A percentile compares a stretch with the other conserved stretches of the same genome.
Evolutionary conservation across 2,888 invertebrate species (phyloP).

Genomic region (Stenoptilia bipunctidactyla): DNA sequence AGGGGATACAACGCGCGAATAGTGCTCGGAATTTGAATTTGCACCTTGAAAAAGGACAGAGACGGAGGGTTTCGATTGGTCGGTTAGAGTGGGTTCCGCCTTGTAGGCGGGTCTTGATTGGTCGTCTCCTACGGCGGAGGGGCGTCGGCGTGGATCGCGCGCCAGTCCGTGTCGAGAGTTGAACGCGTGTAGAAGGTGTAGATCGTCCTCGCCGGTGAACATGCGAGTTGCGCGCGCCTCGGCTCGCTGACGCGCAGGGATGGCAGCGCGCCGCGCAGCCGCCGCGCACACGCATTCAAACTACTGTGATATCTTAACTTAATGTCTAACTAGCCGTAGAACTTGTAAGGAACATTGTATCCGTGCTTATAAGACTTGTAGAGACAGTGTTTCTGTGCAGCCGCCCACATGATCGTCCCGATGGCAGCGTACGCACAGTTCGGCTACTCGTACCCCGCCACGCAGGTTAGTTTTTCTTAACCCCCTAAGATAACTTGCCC

Average conservation of each 20-base stretch:
- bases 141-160: slow-evolving; percentile 59
- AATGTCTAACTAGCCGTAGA: slow-evolving; percentile 37
- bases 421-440: slow-evolving; percentile 90
- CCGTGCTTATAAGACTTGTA: slow-evolving; percentile 58
- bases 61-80: slow-evolving; percentile 44
- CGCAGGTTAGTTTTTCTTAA: slow-evolving; percentile 92
- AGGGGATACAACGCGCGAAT: slow-evolving; percentile 51
- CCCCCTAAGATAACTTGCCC: no score
- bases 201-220: slow-evolving; percentile 41
- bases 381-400: slow-evolving; percentile 67
- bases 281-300: slow-evolving; percentile 51
- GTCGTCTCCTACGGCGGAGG: slow-evolving; percentile 62
- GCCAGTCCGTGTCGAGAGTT: slow-evolving; percentile 63
- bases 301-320: slow-evolving; percentile 60
- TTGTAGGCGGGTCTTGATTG: slow-evolving; percentile 37
- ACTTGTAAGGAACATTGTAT: slow-evolving; percentile 43
- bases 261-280: slow-evolving; percentile 62
- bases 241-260: slow-evolving; percentile 55
- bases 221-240: slow-evolving; percentile 57
- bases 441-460: slow-evolving; percentile 92
- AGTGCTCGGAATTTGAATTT: slow-evolving; percentile 17
- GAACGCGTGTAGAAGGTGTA: slow-evolving; percentile 51
- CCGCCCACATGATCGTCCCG: slow-evolving; percentile 70
- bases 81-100: slow-evolving; percentile 32
- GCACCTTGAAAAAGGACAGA: slow-evolving; percentile 48